Base-by-base conservation (phyloP, 2,888 invertebrate species). In the Diachrysia chrysitis region DNA sequence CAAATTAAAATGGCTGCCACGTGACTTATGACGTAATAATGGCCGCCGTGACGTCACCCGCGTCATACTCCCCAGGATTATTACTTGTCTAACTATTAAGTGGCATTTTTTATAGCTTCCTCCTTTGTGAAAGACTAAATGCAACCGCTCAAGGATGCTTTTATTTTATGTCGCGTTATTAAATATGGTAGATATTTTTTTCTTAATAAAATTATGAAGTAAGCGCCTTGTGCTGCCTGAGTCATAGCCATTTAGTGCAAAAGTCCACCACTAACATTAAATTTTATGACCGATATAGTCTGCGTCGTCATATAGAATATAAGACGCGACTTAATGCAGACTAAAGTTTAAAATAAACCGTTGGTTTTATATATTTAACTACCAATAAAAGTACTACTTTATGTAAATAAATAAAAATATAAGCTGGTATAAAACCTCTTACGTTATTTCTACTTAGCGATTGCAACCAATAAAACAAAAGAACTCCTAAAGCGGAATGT, bases 11-110 rank as follows among this genome's bases (percentile, higher is more conserved):
- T 87, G 85, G 88, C 85, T 58, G 76, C 71, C 37, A 60, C 68
- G 79, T 89, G 89, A 91, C 84, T 88, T 90, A 90, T 84, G 89
- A 85, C 84, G 84, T 87, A 83, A 89, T 90, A 87, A 88, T 83
- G 29, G 68, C 66, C 51, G 58, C 48, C 37, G 62, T 71, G 72
- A 78, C 63, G 71, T 66, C 73, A 66, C 58, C 66, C 72, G 69
- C 57, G 64, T 76, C 78, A 82, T 73, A 58, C 48, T n/a, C n/a
- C 19, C 25, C 35, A 25, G 64, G 60, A 76, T 69, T 76, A 76
- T 66, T 67, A 58, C 58, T 16, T 12, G 12, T 21, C 54, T 63
- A 42, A 65, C n/a, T 57, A 54, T 63, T 58, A 66, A 58, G 29
- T 56, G 54, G 54, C 21, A 35, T 42, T 63, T 60, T 66, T 63